Percentiles rank a stretch among this genome's conserved stretches.
Evolutionary conservation across 2,113 vertebrate genomes (phyloP).

Genomic region (Zosterops borbonicus): DNA sequence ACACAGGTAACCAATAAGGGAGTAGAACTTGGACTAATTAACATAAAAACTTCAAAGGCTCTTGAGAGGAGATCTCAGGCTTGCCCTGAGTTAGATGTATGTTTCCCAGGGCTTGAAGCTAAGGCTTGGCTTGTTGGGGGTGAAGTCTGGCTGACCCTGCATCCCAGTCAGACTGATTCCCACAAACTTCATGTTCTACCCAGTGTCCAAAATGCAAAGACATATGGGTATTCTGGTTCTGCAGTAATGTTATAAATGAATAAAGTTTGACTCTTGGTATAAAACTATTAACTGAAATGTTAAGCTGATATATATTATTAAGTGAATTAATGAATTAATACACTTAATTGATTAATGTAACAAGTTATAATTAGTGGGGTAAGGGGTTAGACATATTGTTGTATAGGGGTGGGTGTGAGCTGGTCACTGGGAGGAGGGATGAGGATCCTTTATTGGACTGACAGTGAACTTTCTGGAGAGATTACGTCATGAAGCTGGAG

Average conservation of each 20-base stretch:
- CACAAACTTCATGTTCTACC: background rate
- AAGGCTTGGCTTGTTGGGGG: background rate
- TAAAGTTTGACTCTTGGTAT: no score
- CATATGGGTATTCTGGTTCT: background rate
- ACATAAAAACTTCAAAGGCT: background rate
- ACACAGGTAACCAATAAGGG: background rate
- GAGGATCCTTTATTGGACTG: no score
- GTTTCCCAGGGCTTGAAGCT: background rate
- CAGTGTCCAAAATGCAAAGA: background rate
- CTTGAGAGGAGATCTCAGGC: background rate
- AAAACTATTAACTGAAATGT: no score
- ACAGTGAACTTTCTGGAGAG: no score
- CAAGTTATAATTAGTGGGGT: no score
- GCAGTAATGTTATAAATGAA: background rate
- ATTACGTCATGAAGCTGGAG: no score
- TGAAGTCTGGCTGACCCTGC: background rate
- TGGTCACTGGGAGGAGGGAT: no score
- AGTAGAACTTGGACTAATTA: background rate
- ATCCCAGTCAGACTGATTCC: background rate
- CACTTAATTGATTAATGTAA: no score
- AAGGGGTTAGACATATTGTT: no score
- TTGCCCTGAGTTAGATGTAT: background rate
- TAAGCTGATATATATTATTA: no score
- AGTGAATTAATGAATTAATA: no score
- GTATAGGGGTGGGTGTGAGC: no score